Evolutionary conservation across 2,113 vertebrate species (phyloP), one percentile per base, ranked within the genome.

Genomic region (Coreoperca whiteheadi): DNA sequence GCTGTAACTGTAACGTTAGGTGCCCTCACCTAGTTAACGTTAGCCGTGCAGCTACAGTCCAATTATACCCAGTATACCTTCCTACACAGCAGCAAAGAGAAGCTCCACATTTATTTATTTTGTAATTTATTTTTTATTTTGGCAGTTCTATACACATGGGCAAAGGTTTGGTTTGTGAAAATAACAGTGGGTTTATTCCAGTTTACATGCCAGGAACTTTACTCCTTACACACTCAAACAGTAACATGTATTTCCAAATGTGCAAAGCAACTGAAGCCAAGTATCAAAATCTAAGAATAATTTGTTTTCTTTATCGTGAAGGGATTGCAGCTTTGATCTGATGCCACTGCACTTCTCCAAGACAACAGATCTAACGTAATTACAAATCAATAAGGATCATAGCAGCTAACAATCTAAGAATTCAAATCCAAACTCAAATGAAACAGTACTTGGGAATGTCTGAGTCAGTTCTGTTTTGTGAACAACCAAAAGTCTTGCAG

Each of bases 241-340:
- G 30, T 18, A 59, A 50, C 9, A 66, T 43, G 25, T 20, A 60
- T 57, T 61, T 46, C 18, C 28, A 57, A 25, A 60, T 30, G n/a
- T 74, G 12, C 30, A 16, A 18, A 48, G 21, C 4, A 50, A 74
- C 4, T 0, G 4, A 73, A 84, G 9, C 61, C 41, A 67, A 77
- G 81, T 23, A 30, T 77, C 41, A 65, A 18, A 39, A 59, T 54
- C 59, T 37, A 25, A 74, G 16, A 63, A 37, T 57, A 48, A 51
- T 43, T 21, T 20, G n/a, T 50, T 77, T 54, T 39, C 51, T 75
- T 80, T 21, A 56, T 10, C 8, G 39, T 53, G 10, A 74, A 30
- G 6, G 4, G 5, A 28, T 30, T 56, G 48, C 41, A 51, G 59
- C 48, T 83, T 83, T 75, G 28, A 77, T 72, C 21, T 81, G 15